Evolutionary conservation across 2,113 vertebrate species (phyloP), one percentile per base, ranked within the genome.

Genomic region (Corythaixoides concolor): DNA sequence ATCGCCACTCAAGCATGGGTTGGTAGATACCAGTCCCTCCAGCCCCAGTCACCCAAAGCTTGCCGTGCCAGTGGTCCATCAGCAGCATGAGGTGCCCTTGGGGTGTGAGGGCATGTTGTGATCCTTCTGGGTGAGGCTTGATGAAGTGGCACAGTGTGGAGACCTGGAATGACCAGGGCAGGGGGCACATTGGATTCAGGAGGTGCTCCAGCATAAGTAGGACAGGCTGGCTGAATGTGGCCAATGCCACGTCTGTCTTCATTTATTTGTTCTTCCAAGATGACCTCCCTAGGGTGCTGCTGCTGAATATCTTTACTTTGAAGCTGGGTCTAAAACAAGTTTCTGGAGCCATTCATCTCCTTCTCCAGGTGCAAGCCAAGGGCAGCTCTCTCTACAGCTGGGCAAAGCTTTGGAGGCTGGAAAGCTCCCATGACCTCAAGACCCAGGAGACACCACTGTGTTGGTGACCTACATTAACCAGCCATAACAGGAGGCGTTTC

Each of bases 401-500:
- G 33, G 15, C 20, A 39, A 68, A 70, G 37, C 45, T 66, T 53
- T 22, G 50, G 49, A 60, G 15, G 6, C 5, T 78, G 60, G n/a
- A 53, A 75, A 68, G 28, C 23, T 49, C 58, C 49, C 12, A 7
- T 15, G 33, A 39, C 53, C 66, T 58, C 41, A 63, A 23, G 13
- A 53, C n/a, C 17, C 32, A 50, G 33, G n/a, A 74, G 79, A 39
- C 19, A 28, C 4, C 0, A 0, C 56, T 43, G n/a, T 66, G 67
- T 9, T 63, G 50, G 15, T 55, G 66, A 47, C n/a, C 5, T 18
- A 6, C 45, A 30, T 82, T 19, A 85, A 73, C 41, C 15, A 63
- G n/a, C 12, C 1, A 1, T 21, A 7, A 4, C 5, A 2, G 9
- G 7, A 3, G 8, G 41, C 2, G 0, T 2, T 64, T 82, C n/a